A percentile compares a stretch with the other conserved stretches of the same genome.
phyloP scores from a whole-genome alignment of 2,113 vertebrate genomes.

The Rhabdomys dilectus region DNA sequence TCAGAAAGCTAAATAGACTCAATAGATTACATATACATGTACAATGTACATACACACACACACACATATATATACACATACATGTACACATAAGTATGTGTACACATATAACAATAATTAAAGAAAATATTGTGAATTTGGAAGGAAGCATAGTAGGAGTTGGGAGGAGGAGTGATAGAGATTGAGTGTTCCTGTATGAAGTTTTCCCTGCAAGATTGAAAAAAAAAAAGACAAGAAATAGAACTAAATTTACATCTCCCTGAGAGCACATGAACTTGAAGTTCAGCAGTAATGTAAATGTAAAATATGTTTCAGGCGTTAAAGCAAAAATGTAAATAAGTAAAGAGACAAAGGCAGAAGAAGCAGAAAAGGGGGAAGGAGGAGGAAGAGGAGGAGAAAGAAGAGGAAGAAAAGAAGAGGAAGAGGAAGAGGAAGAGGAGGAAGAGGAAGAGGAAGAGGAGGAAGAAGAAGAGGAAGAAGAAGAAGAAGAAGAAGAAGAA shows the following conservation, averaged over 20 bases:
- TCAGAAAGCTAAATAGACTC: neutral
- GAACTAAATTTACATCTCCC: neutral
- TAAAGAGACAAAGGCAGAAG: no score
- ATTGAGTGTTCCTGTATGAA: neutral
- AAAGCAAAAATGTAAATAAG: neutral
- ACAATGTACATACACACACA: no score
- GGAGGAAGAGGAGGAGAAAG: no score
- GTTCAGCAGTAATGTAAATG: neutral
- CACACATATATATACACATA: neutral
- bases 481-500: no score
- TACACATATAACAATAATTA: neutral
- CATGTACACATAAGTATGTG: neutral
- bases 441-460: no score
- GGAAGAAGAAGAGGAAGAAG: no score
- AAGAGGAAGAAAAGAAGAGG: rapidly evolving
- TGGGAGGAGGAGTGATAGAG: neutral
- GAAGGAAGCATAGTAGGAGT: neutral
- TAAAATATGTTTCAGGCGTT: neutral
- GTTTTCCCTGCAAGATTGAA: neutral
- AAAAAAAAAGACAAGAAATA: no score
- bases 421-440: no score
- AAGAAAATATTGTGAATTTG: neutral
- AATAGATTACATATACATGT: neutral
- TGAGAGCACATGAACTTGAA: neutral
- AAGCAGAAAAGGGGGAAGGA: no score